phyloP scores from a whole-genome alignment of 2,113 vertebrate genomes.

The Actenoides hombroni region DNA sequence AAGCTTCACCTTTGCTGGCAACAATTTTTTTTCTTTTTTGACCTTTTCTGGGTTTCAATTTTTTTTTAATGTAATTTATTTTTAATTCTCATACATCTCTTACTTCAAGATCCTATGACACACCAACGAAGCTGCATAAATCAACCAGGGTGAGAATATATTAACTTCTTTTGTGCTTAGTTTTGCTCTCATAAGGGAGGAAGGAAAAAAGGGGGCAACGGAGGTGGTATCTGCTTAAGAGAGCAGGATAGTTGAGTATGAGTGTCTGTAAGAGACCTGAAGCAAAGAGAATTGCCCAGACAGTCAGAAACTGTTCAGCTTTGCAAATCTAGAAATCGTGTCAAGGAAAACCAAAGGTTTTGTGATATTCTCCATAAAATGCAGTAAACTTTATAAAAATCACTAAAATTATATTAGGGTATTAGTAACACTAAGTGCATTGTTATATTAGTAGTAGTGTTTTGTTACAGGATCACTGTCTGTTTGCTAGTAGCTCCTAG shows the following conservation, averaged over 20 bases:
- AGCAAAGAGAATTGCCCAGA: not conserved
- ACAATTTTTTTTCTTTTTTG: not conserved
- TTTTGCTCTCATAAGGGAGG: not conserved
- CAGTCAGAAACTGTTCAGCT: not conserved
- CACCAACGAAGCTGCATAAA: not conserved
- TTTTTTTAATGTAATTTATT: not conserved
- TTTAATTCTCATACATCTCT: not conserved
- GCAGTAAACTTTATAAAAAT: not conserved
- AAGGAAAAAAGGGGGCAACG: rapidly evolving
- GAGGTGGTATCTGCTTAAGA: not conserved
- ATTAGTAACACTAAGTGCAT: not conserved
- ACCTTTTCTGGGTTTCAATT: not conserved
- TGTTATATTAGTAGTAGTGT: too few relatives aligned
- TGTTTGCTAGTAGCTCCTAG: not conserved
- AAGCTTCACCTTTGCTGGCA: not conserved
- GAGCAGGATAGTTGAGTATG: not conserved
- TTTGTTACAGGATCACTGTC: too few relatives aligned
- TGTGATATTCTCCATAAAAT: not conserved
- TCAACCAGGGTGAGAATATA: not conserved
- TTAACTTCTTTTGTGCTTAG: not conserved
- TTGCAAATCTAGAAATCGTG: not conserved
- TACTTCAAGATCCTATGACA: not conserved
- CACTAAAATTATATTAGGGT: not conserved
- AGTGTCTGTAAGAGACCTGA: not conserved
- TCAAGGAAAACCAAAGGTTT: not conserved